Conservation (phyloP, 2,113 vertebrate species). For the Myxocyprinus asiaticus region DNA sequence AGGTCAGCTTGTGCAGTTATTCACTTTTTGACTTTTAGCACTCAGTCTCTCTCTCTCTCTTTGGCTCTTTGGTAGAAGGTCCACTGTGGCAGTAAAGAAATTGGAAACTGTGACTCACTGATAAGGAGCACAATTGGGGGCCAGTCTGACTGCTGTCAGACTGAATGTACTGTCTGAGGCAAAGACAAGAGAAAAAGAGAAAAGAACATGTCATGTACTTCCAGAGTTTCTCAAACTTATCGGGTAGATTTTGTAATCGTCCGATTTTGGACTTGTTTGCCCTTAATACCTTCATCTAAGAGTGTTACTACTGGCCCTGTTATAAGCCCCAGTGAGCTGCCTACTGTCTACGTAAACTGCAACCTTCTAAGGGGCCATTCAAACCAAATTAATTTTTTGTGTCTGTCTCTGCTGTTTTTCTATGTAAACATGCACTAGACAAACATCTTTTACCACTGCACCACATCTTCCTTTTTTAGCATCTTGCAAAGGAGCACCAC, state of each 20-base stretch:
- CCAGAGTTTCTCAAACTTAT: not conserved
- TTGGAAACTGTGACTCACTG: conserved; percentile 35
- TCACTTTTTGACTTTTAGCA: conserved; percentile 45
- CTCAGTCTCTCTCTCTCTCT: conserved; percentile 23
- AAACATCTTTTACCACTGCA: too few species aligned
- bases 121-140: conserved; percentile 53
- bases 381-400: not conserved
- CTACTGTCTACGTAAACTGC: too few species aligned
- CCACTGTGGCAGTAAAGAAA: conserved; percentile 17
- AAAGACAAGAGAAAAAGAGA: conserved; percentile 17
- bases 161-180: conserved; percentile 46
- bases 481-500: too few species aligned
- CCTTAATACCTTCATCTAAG: not conserved
- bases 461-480: too few species aligned
- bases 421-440: too few species aligned
- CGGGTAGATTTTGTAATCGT: conserved; percentile 1
- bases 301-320: too few species aligned
- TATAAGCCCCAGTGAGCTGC: too few species aligned
- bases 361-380: too few species aligned
- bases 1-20: conserved; percentile 56
- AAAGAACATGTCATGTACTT: conserved; percentile 5
- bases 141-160: conserved; percentile 51
- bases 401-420: not conserved
- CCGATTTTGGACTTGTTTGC: not conserved
- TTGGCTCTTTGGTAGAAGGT: conserved; percentile 25